Evolutionary conservation across 2,113 vertebrate species (phyloP).

Genomic region (Catharus bicknelli): DNA sequence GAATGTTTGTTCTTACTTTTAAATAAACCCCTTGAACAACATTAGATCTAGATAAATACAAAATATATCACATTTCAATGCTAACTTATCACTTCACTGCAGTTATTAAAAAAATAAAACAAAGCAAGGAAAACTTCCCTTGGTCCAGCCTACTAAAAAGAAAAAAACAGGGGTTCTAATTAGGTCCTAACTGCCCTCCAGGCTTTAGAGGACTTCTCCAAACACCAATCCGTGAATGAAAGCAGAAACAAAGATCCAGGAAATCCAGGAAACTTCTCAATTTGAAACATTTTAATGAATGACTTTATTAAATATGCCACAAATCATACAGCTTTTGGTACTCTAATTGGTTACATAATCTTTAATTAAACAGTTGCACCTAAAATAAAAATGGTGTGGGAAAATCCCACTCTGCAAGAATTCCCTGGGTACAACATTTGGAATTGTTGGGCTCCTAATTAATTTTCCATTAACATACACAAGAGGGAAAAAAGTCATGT

Average conservation of each 20-base stretch:
- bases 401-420: fast-evolving
- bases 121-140: not conserved
- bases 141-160: not conserved
- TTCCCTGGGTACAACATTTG: not conserved
- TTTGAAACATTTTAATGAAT: not conserved
- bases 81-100: not conserved
- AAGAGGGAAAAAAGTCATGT: fast-evolving
- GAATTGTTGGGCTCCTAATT: not conserved
- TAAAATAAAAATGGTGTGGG: not conserved
- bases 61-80: not conserved
- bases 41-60: not conserved
- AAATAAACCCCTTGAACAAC: not conserved
- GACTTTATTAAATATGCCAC: not conserved
- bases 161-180: not conserved
- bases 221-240: not conserved
- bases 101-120: not conserved
- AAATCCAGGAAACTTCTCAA: not conserved
- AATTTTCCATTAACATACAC: fast-evolving
- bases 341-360: not conserved
- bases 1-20: not conserved
- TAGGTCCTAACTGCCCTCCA: not conserved
- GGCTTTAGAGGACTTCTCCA: not conserved
- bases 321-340: not conserved
- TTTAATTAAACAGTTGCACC: not conserved
- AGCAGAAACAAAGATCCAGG: not conserved